phyloP scores from a whole-genome alignment of 30 jellyfish, hydroid and myxozoan genomes.

The Sanderia malayensis region DNA sequence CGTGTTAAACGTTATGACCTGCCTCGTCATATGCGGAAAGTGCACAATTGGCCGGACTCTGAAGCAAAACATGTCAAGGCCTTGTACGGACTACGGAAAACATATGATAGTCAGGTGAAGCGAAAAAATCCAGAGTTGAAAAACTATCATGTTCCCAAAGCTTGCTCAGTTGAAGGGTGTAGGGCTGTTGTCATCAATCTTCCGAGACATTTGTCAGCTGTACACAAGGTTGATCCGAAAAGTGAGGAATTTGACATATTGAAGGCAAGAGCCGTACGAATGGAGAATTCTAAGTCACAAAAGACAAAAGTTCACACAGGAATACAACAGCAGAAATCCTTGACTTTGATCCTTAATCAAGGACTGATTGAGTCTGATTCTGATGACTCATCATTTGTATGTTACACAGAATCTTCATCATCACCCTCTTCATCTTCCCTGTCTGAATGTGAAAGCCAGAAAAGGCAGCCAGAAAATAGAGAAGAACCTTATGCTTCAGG shows the following conservation, averaged over 20 bases:
- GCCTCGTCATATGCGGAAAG: too few relatives aligned
- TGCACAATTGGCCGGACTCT: constrained; percentile 31
- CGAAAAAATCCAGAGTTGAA: constrained; percentile 14
- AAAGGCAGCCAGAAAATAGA: background rate
- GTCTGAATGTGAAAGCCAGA: background rate
- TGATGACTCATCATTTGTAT: constrained; percentile 31
- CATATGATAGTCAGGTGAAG: background rate
- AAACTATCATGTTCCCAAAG: constrained; percentile 18
- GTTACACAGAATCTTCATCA: too few relatives aligned
- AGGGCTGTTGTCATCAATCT: constrained; percentile 30
- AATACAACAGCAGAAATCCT: constrained; percentile 5
- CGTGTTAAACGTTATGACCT: too few relatives aligned
- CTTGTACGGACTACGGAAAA: constrained; percentile 29
- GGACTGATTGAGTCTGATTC: constrained; percentile 25
- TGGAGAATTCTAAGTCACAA: constrained; percentile 17
- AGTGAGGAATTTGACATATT: constrained; percentile 12
- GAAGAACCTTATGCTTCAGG: background rate
- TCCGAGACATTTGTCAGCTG: constrained; percentile 33
- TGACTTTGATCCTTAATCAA: constrained; percentile 21
- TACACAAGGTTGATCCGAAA: constrained; percentile 27
- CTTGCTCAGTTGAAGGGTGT: constrained; percentile 52
- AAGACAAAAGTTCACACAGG: background rate
- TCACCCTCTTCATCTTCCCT: background rate
- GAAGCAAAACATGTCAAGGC: constrained; percentile 48
- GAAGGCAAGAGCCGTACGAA: constrained; percentile 25